phyloP scores from a whole-genome alignment of 2,797 vertebrate species.

The Cossypha polioptera region DNA sequence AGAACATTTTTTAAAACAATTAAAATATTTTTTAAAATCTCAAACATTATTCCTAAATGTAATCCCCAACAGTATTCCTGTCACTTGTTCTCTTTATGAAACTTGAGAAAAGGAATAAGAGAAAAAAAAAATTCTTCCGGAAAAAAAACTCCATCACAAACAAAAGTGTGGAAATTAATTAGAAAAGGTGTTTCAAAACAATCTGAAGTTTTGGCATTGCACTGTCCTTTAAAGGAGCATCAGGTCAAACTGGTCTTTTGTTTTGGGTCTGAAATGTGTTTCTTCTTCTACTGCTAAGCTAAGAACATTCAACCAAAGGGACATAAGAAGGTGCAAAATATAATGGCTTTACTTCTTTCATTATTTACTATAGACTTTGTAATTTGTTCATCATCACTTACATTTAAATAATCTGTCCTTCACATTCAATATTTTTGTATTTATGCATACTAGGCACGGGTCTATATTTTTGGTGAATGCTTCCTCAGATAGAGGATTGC shows the following conservation, averaged over 20 bases:
- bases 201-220: neutral
- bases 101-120: fast-evolving
- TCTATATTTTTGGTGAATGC: conserved; percentile 5
- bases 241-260: neutral
- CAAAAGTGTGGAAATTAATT: neutral
- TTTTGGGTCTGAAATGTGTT: neutral
- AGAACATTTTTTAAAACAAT: neutral
- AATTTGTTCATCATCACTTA: neutral
- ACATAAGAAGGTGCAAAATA: neutral
- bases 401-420: neutral
- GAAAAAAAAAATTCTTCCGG: neutral
- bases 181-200: neutral
- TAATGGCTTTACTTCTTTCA: neutral
- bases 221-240: neutral
- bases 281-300: neutral
- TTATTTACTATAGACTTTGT: neutral
- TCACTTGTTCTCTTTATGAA: neutral
- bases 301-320: neutral
- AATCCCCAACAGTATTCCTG: neutral
- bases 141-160: neutral
- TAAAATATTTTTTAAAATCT: neutral
- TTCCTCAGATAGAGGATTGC: conserved; percentile 37
- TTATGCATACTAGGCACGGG: neutral
- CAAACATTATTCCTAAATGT: neutral
- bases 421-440: neutral